Base-by-base conservation (phyloP, 2,888 invertebrate genomes). In the Lithosia quadra region DNA sequence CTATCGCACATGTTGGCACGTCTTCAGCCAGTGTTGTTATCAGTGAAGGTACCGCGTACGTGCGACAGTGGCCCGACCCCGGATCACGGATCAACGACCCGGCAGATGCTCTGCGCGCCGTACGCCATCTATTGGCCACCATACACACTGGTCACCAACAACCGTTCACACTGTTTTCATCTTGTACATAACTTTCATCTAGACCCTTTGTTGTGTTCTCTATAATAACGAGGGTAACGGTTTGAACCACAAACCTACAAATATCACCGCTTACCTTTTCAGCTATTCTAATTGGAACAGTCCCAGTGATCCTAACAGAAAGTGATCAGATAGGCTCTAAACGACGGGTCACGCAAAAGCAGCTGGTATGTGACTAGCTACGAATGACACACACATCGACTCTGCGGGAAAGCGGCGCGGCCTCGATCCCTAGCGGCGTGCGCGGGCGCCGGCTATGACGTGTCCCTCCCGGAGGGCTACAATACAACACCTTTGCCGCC, bases 31-130 rank as follows among this genome's bases (percentile, higher is more conserved):
- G 18, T 69, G 58, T 67, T 64, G 72, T 71, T 74, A 83, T 81
- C 78, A 77, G 68, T 15, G 57, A 57, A 63, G 22, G 63, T 59
- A 18, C 70, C 63, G 53, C 66, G 60, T 59, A 64, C 55, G 68
- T 56, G 61, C 63, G 57, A 64, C 65, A 64, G 59, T 56, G 76
- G 63, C 66, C 55, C 62, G 67, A 61, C 63, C 74, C 57, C 83
- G 83, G 90, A 85, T 86, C 90, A 90, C 83, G 84, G 90, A 85
- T 86, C 90, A 90, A 90, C 89, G 90, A 90, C 90, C 73, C 69
- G 76, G 70, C 73, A 73, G 80, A 74, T 82, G 80, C 77, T 71
- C 69, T 63, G 65, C 72, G 60, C 75, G 69, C 73, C 84, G 15
- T 60, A 49, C 70, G 86, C 87, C 88, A 86, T 87, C 88, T 88